Base-by-base conservation (phyloP, 2,888 invertebrate species). In the Cosmorhoe ocellata region DNA sequence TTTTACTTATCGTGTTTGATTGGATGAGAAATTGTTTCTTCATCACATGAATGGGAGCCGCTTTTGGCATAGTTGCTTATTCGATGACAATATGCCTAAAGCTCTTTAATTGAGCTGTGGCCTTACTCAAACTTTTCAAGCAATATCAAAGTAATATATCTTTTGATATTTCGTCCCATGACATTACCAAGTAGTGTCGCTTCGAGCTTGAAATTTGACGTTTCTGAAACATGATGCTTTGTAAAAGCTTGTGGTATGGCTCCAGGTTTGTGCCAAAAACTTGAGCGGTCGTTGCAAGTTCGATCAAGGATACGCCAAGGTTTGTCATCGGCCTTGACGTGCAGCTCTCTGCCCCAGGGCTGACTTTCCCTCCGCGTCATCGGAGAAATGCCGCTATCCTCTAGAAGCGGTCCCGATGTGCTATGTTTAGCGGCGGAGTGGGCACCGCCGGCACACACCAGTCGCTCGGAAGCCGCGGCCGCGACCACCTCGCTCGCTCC, bases 381-480 rank as follows among this genome's bases (percentile, higher is more conserved):
- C 69, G 69, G 77, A 71, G 83, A 79, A 79, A 80, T 79, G 75
- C 76, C 68, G 67, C 70, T 79, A 76, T 79, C 78, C 81, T 74
- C 69, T 64, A 64, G 72, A 68, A 72, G 61, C 64, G 64, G 58
- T 61, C 65, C 53, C 63, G 76, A 59, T 76, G 77, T 63, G 63
- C 88, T 88, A 89, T 74, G 76, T 79, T 76, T 89, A 89, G 88
- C 81, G 64, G 69, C 61, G 66, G 55, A 67, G 62, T 62, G 68
- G 75, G 59, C 61, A 41, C 53, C 50, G 84, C 79, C 63, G 71
- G 59, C 71, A 58, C 63, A 65, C 74, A 60, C 62, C 86, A 91
- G 90, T 91, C 88, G 89, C 84, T 81, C 77, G 84, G 81, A 79
- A 81, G 81, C 87, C 83, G 87, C 84, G 88, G 74, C 72, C 82